These are phyloP conservation scores for Pectinophora gossypiella DNA, from an alignment of 1,140 invertebrate genomes.

Conservation along the genomic window DNA sequence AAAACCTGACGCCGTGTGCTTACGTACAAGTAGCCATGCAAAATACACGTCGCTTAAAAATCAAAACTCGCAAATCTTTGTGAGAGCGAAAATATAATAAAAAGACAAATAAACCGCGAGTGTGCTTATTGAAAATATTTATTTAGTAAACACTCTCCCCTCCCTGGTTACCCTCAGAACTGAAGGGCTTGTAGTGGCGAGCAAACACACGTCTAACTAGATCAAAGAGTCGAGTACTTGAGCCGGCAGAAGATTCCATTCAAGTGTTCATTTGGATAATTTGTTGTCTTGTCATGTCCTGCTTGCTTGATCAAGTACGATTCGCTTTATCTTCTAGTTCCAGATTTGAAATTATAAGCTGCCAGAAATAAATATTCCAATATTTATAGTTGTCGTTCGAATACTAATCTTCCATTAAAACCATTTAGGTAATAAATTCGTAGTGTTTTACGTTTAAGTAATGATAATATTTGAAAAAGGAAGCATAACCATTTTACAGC, in stretches of 20 bases:
- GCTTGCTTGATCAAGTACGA: too few relatives aligned
- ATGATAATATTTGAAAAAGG: too few relatives aligned
- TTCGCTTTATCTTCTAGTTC: too few relatives aligned
- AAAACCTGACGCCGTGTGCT: too few relatives aligned
- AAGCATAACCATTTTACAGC: too few relatives aligned
- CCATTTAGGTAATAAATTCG: too few relatives aligned
- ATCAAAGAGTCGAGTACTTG: conserved; percentile 48
- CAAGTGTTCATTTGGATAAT: conserved; percentile 22
- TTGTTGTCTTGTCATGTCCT: background rate
- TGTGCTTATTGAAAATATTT: conserved; percentile 61
- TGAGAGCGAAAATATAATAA: background rate
- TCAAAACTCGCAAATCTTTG: background rate
- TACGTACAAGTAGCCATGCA: too few relatives aligned
- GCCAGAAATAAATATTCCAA: too few relatives aligned
- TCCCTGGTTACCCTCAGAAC: conserved; percentile 29
- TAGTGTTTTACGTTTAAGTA: too few relatives aligned
- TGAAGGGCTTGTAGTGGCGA: conserved; percentile 38
- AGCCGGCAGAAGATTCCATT: conserved; percentile 27
- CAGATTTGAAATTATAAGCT: too few relatives aligned
- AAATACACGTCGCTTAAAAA: background rate
- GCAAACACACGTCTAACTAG: conserved; percentile 43
- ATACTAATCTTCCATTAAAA: too few relatives aligned
- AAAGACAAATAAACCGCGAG: conserved; percentile 41
- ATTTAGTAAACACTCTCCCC: conserved; percentile 42
- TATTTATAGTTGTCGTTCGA: too few relatives aligned